Conservation (phyloP, 2,797 vertebrate genomes). For the Phoxinus dragarum region DNA sequence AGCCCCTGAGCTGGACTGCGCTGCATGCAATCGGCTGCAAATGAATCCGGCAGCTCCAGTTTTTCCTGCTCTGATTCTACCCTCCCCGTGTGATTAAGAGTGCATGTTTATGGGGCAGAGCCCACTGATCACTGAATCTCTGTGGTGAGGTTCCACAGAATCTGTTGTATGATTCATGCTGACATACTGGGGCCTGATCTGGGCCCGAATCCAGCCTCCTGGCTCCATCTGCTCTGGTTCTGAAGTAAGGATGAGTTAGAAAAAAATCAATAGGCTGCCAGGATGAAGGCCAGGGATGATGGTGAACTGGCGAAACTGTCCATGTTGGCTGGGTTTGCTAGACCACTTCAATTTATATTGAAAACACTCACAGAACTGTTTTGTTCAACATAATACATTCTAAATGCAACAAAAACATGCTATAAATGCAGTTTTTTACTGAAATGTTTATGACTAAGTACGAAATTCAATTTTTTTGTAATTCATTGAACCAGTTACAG, state of each 20-base stretch:
- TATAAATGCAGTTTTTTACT: not conserved
- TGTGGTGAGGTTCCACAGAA: constrained; percentile 46
- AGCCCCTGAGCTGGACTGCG: not conserved
- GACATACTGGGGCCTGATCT: constrained; percentile 60
- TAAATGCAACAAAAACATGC: not conserved
- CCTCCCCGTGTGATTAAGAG: constrained; percentile 16
- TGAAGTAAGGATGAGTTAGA: constrained; percentile 58
- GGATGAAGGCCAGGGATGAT: constrained; percentile 43
- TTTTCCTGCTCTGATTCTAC: constrained; percentile 14
- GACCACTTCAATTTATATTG: not conserved
- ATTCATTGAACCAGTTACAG: constrained; percentile 1
- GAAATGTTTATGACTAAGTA: not conserved
- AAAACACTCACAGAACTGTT: not conserved
- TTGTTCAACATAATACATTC: not conserved
- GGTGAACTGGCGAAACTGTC: constrained; percentile 41
- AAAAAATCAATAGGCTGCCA: constrained; percentile 44
- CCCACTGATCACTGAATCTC: constrained; percentile 49
- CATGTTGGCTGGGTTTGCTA: not conserved
- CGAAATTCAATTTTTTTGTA: not conserved
- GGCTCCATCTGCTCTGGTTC: constrained; percentile 63
- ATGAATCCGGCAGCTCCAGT: constrained; percentile 13
- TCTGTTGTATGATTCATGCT: constrained; percentile 62
- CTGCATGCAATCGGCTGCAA: not conserved
- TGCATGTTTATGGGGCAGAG: constrained; percentile 48
- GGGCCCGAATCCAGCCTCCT: constrained; percentile 55